Conservation (phyloP, 2,113 vertebrate species). For the Oophaga pumilio region DNA sequence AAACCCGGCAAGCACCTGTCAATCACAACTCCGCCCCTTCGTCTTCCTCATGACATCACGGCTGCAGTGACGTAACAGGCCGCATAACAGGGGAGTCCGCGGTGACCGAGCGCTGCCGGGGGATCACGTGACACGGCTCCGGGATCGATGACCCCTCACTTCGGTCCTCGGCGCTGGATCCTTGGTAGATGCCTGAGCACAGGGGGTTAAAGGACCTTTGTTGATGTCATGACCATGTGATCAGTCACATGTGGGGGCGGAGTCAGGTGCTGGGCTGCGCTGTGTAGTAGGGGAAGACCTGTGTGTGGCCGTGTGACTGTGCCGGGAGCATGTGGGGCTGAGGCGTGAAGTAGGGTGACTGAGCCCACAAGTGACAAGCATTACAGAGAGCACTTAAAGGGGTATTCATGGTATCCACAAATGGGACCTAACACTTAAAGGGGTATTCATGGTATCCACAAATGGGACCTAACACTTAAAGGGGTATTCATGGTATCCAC, state of each 20-base stretch:
- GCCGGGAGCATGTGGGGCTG: not conserved
- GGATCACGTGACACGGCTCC: constrained; percentile 13
- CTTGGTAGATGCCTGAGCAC: constrained; percentile 41
- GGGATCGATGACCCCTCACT: not conserved
- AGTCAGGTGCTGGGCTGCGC: not conserved
- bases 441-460: too few relatives aligned
- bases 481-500: too few relatives aligned
- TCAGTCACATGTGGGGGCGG: constrained; percentile 85
- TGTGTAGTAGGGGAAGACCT: not conserved
- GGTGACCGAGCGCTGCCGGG: not conserved
- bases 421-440: too few relatives aligned
- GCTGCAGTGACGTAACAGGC: not conserved
- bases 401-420: too few relatives aligned
- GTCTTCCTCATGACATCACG: constrained; percentile 35
- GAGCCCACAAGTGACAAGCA: too few relatives aligned
- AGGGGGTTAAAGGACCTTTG: not conserved
- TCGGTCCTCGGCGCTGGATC: constrained; percentile 35
- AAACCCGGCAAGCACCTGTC: constrained; percentile 33
- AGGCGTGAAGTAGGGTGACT: too few relatives aligned
- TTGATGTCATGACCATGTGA: not conserved
- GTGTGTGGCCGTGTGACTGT: not conserved
- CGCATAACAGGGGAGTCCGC: not conserved
- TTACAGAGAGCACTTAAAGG: too few relatives aligned
- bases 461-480: too few relatives aligned
- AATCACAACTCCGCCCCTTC: constrained; percentile 45